A percentile compares a stretch with the other conserved stretches of the same genome.
Evolutionary conservation across 2,888 invertebrate species (phyloP).

Genomic region (Nudaria mundana): DNA sequence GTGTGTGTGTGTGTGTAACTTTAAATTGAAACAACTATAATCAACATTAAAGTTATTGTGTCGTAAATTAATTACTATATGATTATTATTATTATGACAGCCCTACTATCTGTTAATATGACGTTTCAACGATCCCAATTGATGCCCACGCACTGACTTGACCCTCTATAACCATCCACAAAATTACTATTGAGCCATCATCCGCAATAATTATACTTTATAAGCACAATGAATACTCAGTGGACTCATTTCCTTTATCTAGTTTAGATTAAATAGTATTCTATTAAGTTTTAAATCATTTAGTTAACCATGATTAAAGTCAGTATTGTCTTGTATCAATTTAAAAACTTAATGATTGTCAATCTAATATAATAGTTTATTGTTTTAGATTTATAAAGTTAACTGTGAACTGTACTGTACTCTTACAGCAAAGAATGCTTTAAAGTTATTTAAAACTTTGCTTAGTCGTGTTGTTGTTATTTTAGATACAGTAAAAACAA

Average conservation of each 20-base stretch:
- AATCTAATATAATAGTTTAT: not conserved
- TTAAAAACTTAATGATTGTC: too few species aligned
- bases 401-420: too few species aligned
- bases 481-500: too few species aligned
- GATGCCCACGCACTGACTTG: constrained; percentile 67
- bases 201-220: constrained; percentile 54
- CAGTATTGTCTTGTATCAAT: not conserved
- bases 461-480: too few species aligned
- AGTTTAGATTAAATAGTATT: constrained; percentile 7
- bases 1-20: too few species aligned
- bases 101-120: constrained; percentile 62
- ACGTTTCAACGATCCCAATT: constrained; percentile 71
- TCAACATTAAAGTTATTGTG: constrained; percentile 17
- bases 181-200: constrained; percentile 72
- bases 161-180: constrained; percentile 60
- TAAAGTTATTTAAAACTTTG: too few species aligned
- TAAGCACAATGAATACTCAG: constrained; percentile 37
- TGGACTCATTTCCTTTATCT: constrained; percentile 11
- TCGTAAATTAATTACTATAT: constrained; percentile 25
- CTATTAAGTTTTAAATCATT: not conserved
- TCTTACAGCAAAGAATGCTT: too few species aligned
- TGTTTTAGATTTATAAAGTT: not conserved
- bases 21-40: constrained; percentile 9
- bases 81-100: constrained; percentile 33
- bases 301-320: not conserved